Base-by-base conservation (phyloP, 2,113 vertebrate genomes). In the Rhegmatorhina hoffmannsi region DNA sequence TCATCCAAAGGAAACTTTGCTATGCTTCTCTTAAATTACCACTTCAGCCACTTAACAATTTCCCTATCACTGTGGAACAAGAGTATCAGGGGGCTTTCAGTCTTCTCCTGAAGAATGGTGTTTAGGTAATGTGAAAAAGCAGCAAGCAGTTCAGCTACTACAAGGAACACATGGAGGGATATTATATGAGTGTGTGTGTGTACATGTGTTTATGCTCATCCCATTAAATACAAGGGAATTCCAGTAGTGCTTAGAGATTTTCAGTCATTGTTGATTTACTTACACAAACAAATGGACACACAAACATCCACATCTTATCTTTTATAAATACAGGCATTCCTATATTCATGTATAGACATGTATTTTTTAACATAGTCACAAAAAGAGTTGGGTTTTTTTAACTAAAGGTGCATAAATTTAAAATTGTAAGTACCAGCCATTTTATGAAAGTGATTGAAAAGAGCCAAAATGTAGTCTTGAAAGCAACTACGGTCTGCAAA, bases 101-200 rank as follows among this genome's bases (percentile, higher is more conserved):
- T n/a, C 72, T 86, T 84, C 82, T 63, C 84, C 58, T 72, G 56
- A 67, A 33, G 31, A 84, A 26, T 7, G 16, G 28, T 73, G 14
- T 4, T 76, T 67, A 59, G 36, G 23, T 78, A 19, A 55, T 11
- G 55, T 56, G 28, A 62, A 78, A 82, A 38, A 78, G 77, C 72
- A 94, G 23, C 86, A 95, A 95, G 89, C 10, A 38, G 33, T 91
- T 95, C 80, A 38, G 25, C 20, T 59, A 66, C 79, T 49, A 47
- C 60, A 44, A 60, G 62, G 82, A 49, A 56, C 49, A 81, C 33
- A 52, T 49, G 38, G 72, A 69, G 31, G 67, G 87, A 25, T 80
- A 58, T 87, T 84, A 17, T 31, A 17, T 38, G 19, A 34, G 9
- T 3, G 0, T 23, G 7, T 47, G 4, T 46, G 17, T 6, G 8